Conservation (phyloP, 2,113 vertebrate genomes). For the Chamaetylas fuelleborni region DNA sequence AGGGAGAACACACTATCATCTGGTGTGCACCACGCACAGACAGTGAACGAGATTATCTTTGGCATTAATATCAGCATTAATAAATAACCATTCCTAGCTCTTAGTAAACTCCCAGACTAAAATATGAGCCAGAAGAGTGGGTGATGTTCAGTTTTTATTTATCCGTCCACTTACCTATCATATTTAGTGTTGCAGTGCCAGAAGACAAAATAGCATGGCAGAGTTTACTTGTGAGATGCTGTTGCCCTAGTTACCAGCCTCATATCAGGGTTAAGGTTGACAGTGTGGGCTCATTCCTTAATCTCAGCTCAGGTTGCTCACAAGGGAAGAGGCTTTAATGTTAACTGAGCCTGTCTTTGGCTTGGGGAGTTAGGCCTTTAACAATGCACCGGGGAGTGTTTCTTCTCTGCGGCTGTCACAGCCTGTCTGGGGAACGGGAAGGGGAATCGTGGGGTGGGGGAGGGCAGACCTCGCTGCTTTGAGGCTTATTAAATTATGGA, state of each 20-base stretch:
- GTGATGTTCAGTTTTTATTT: not conserved
- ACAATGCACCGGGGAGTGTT: slow-evolving; percentile 3
- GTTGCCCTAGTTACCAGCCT: slow-evolving; percentile 62
- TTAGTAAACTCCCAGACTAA: not conserved
- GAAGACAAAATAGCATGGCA: not conserved
- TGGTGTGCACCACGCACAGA: not conserved
- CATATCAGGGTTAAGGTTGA: slow-evolving; percentile 56
- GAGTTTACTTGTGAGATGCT: slow-evolving; percentile 25
- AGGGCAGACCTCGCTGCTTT: not conserved
- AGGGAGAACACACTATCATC: not conserved
- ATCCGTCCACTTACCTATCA: not conserved
- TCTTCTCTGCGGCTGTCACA: slow-evolving; percentile 14
- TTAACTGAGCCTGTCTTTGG: slow-evolving; percentile 48
- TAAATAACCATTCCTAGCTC: not conserved
- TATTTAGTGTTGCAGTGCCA: not conserved
- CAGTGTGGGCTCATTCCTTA: slow-evolving; percentile 54
- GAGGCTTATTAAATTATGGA: slow-evolving; percentile 39
- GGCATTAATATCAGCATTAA: not conserved
- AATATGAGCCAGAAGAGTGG: not conserved
- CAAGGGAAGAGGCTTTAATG: slow-evolving; percentile 49
- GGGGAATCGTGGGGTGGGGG: not conserved
- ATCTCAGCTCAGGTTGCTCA: slow-evolving; percentile 59
- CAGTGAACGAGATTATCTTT: not conserved
- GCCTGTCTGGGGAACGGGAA: not conserved
- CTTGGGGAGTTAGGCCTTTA: slow-evolving; percentile 42